These are phyloP conservation scores for Intellagama lesueurii DNA, from an alignment of 2,797 vertebrate genomes.

Conservation along the genomic window DNA sequence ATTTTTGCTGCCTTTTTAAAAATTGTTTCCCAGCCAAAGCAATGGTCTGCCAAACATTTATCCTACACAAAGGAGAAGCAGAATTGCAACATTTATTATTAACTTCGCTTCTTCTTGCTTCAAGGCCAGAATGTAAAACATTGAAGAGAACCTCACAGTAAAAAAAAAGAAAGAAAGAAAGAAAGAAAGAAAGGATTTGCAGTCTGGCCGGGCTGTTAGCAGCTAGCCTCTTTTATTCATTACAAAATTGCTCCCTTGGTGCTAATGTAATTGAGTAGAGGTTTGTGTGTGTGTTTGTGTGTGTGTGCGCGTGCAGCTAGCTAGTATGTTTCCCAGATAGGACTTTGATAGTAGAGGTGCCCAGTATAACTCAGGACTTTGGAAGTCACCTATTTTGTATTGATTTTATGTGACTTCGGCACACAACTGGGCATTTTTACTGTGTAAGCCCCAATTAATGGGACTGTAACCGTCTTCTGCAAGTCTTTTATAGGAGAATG, in stretches of 20 bases:
- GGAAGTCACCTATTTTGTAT: slow-evolving; percentile 24
- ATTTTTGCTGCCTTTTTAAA: background rate
- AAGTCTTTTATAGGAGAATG: background rate
- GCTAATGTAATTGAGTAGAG: slow-evolving; percentile 38
- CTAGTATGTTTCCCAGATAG: slow-evolving; percentile 19
- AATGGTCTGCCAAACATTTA: slow-evolving; percentile 46
- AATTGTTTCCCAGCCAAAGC: slow-evolving; percentile 36
- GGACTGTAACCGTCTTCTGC: background rate
- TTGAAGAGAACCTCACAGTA: slow-evolving; percentile 56
- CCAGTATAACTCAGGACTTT: background rate
- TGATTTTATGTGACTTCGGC: slow-evolving; percentile 14
- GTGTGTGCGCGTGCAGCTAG: slow-evolving; percentile 12
- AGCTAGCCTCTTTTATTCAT: slow-evolving; percentile 52
- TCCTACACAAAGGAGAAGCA: slow-evolving; percentile 28
- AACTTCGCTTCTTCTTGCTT: slow-evolving; percentile 47
- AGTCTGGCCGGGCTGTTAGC: background rate
- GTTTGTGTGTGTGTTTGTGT: background rate
- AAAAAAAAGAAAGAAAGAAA: slow-evolving; percentile 25
- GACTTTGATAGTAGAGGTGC: background rate
- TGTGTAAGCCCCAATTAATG: background rate
- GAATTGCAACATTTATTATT: slow-evolving; percentile 56
- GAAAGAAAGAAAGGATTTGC: slow-evolving; percentile 40
- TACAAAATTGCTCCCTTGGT: slow-evolving; percentile 48
- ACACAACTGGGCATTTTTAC: background rate
- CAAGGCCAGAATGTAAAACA: slow-evolving; percentile 53